A percentile compares a stretch with the other conserved stretches of the same genome.
Conservation (phyloP, 2,888 invertebrate genomes). For the Cistogaster globosa region DNA sequence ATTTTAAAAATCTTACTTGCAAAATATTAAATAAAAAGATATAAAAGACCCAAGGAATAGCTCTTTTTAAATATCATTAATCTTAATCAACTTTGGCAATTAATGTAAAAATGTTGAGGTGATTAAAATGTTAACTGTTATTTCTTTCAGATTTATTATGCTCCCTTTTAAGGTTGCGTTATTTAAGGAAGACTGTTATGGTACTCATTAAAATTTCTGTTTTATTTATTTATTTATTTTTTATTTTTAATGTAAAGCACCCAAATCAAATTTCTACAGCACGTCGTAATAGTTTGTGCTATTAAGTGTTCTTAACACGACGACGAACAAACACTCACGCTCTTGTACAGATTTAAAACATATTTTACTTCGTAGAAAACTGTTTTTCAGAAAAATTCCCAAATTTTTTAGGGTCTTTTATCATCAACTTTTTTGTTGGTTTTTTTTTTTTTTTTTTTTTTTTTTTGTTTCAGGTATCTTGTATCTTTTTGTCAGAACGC, state of each 20-base stretch:
- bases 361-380: background rate
- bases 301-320: slow-evolving; percentile 29
- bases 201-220: background rate
- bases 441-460: too few relatives aligned
- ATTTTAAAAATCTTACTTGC: too few relatives aligned
- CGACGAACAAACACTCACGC: background rate
- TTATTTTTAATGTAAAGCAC: background rate
- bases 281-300: slow-evolving; percentile 56
- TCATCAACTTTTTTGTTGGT: too few relatives aligned
- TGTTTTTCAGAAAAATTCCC: background rate
- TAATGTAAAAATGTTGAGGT: slow-evolving; percentile 14
- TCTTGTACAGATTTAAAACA: background rate
- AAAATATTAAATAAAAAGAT: too few relatives aligned
- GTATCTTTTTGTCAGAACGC: slow-evolving; percentile 24
- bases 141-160: background rate
- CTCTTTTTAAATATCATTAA: background rate
- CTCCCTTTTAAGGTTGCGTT: background rate
- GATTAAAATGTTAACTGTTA: slow-evolving; percentile 42
- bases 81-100: background rate
- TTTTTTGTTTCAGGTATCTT: slow-evolving; percentile 10
- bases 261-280: slow-evolving; percentile 34
- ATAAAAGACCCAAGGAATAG: too few relatives aligned
- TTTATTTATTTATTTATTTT: background rate
- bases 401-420: slow-evolving; percentile 1
- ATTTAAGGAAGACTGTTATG: background rate